Evolutionary conservation across 1,140 invertebrate species (phyloP).

Genomic region (Aphelenchoides avenae): DNA sequence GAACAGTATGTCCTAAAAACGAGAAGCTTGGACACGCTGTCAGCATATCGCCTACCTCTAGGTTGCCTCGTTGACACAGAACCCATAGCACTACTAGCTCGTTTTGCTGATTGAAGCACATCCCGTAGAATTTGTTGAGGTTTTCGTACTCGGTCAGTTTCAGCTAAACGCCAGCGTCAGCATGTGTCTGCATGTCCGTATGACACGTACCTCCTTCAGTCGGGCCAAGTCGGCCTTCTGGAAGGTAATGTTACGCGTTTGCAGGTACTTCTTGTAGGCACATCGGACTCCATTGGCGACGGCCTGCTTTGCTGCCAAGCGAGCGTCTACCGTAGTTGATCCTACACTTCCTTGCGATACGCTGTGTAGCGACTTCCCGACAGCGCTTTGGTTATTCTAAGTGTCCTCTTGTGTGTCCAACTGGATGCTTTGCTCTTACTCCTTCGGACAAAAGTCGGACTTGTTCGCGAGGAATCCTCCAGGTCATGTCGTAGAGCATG

Average conservation of each 20-base stretch:
- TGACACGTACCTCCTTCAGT: slow-evolving; percentile 49
- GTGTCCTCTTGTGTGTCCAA: slow-evolving; percentile 14
- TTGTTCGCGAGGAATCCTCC: slow-evolving; percentile 54
- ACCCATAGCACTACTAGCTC: slow-evolving; percentile 57
- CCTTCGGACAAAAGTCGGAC: slow-evolving; percentile 44
- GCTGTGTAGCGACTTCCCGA: slow-evolving; percentile 32
- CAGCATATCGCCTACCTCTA: slow-evolving; percentile 53
- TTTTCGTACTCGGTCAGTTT: slow-evolving; percentile 58
- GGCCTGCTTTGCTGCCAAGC: slow-evolving; percentile 44
- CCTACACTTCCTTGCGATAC: slow-evolving; percentile 32
- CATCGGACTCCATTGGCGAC: slow-evolving; percentile 53
- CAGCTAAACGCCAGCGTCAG: slow-evolving; percentile 36
- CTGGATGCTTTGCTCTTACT: slow-evolving; percentile 6
- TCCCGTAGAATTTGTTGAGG: slow-evolving; percentile 59
- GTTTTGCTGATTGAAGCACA: slow-evolving; percentile 59
- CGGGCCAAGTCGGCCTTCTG: slow-evolving; percentile 47
- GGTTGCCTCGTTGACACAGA: slow-evolving; percentile 51
- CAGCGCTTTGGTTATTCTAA: slow-evolving; percentile 42
- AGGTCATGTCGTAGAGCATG: slow-evolving; percentile 58
- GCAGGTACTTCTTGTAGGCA: slow-evolving; percentile 49
- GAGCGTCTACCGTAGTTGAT: slow-evolving; percentile 37
- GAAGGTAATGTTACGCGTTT: slow-evolving; percentile 56
- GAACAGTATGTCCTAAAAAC: slow-evolving; percentile 54
- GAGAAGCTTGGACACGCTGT: slow-evolving; percentile 1
- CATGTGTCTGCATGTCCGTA: background rate